Evolutionary conservation across 2,113 vertebrate species (phyloP), one percentile per base, ranked within the genome.

Genomic region (Heterochromis multidens): DNA sequence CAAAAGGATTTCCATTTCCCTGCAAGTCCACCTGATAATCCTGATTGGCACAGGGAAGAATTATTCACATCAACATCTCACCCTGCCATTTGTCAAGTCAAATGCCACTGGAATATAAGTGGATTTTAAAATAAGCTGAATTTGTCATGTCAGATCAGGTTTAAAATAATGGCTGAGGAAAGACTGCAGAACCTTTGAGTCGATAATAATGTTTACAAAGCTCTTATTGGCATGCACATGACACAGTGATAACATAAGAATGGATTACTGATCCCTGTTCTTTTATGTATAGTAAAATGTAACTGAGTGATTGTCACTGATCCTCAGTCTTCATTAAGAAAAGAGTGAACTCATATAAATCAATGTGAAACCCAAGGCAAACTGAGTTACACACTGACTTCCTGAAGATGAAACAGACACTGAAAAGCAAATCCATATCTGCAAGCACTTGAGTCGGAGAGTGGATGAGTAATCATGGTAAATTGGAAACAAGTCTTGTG

Each of bases 341-440:
- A 54, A 57, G 79, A 80, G 79, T 62, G 17, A 77, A 80, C 60
- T 77, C 77, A 79, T 83, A 84, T 86, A 84, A 89, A 89, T 89
- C 80, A 79, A 79, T 27, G 8, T 40, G 72, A 88, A 84, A 72
- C 80, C 70, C 6, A 31, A 63, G 60, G 90, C 78, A 84, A 90
- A 91, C 80, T 61, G 78, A 89, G 89, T 90, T 87, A 80, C 87
- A 87, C 52, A 21, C 85, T 13, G 65, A 78, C 80, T 80, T 88
- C 84, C 77, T 82, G 54, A 79, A 87, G 86, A 91, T 79, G 89
- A 93, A 90, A 89, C 86, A 86, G 82, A 88, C 83, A 90, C 80
- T 77, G 78, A 60, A 81, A 85, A 61, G 14, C 86, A 88, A 91
- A 91, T 93, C 91, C 70, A 87, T 93, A 92, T 91, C 87, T 90